A percentile compares a stretch with the other conserved stretches of the same genome.
Evolutionary conservation across 2,797 vertebrate species (phyloP).

Genomic region (Pseudochirops corinnae): DNA sequence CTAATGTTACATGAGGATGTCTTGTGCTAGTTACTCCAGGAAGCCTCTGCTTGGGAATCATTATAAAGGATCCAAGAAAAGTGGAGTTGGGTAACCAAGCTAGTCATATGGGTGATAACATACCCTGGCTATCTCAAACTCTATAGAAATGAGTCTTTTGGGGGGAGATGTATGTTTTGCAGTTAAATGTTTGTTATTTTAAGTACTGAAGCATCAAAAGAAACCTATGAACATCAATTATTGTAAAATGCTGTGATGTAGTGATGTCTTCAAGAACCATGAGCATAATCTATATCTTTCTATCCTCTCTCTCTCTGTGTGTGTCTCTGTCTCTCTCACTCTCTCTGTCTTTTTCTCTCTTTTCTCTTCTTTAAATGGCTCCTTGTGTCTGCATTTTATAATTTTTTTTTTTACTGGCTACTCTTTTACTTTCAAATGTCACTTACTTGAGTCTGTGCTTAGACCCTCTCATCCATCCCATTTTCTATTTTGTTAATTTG

Average conservation of each 20-base stretch:
- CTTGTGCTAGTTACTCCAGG: background rate
- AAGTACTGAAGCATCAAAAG: background rate
- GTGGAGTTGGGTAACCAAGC: background rate
- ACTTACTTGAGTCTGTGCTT: background rate
- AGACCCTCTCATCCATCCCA: background rate
- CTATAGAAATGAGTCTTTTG: background rate
- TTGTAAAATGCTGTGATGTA: background rate
- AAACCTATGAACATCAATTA: background rate
- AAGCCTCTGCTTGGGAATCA: background rate
- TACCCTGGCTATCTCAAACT: background rate
- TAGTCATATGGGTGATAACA: background rate
- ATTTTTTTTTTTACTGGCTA: background rate
- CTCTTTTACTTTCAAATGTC: background rate
- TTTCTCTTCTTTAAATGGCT: background rate
- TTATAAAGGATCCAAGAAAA: background rate
- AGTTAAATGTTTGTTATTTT: background rate
- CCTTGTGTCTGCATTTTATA: background rate
- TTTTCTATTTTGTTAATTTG: background rate
- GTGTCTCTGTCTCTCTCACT: no score
- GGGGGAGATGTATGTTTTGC: background rate
- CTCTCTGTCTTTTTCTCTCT: no score
- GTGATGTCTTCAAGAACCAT: background rate
- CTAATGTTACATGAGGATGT: background rate
- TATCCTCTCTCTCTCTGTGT: no score
- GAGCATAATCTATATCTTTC: background rate